Base-by-base conservation (phyloP, 37 sponge, comb jelly and placozoan genomes). In the Ianthella basta region DNA sequence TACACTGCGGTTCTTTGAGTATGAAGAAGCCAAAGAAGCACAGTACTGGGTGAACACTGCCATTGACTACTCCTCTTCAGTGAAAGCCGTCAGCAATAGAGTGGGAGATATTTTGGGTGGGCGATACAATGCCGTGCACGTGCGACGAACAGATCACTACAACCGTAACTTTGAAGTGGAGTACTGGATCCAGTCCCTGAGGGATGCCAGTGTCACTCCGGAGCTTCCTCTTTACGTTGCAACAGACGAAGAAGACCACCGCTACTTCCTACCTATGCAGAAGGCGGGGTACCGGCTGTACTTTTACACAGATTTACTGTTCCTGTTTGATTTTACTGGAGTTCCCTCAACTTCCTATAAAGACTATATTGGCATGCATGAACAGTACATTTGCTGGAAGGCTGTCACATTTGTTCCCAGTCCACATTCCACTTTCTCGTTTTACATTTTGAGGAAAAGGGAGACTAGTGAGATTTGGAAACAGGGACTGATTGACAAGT, bases 71-170 rank as follows among this genome's bases (percentile, higher is more conserved):
- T 79, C 59, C 32, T 25, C 59, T 6, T 41, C 35, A 32, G 81
- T 92, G 1, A 44, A 72, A 67, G 14, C 16, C 33, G 79, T 65
- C 18, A 89, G 72, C 4, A 56, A 68, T 23, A 50, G 19, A 21
- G 88, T 95, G 0, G 84, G n/a, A 2, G 24, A 33, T 19, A 72
- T 15, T 0, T 20, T 95, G 32, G 88, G 92, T 6, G 44, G 57
- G 12, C 38, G 0, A 35, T 95, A 82, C 80, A 95, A 95, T 55
- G 96, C 96, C 16, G 60, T 95, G 13, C 96, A 95, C 82, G 91
- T 95, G 21, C 85, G 96, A 33, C 65, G 96, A 53, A 80, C 30
- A 23, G 67, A 81, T 54, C 92, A 95, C 64, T 69, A 80, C 69
- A 75, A 79, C 57, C 72, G 73, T 23, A 79, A 80, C 1, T 40